Base-by-base conservation (phyloP, 2,888 invertebrate genomes). In the Flexamia atlantica region DNA sequence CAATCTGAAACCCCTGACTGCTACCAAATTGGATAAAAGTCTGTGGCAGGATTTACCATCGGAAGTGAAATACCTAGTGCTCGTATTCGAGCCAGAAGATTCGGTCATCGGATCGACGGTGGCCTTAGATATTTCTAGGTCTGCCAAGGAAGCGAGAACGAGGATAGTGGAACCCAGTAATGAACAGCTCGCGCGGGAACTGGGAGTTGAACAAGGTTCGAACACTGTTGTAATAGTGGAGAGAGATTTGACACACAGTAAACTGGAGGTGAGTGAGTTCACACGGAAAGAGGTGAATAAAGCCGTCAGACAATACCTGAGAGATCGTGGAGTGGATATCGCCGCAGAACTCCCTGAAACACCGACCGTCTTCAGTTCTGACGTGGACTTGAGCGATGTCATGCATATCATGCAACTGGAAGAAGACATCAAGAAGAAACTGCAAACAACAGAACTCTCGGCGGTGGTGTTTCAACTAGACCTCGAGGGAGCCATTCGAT, bases 401-500 rank as follows among this genome's bases (percentile, higher is more conserved):
- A 87, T 88, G 84, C 87, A 88, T 85, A 89, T 89, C 86, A 89
- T 88, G 76, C 87, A 90, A 70, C 87, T 88, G 53, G 88, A 90
- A 57, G 89, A 89, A 85, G 88, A 90, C 14, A 90, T 90, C 79
- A 88, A 88, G 86, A 89, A 89, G 88, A 86, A 84, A 76, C 74
- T 85, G 25, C 42, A 70, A 17, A 72, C 90, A 90, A 42, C 94
- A 95, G 60, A 46, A 2, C 74, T 84, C 14, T 74, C 81, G 12
- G n/a, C 68, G 89, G 90, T 92, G 5, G 92, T 98, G 0, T 97
- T 96, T 89, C 96, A 97, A 90, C 93, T 94, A 86, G 99, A 99
- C 90, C 90, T 99, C 84, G 97, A 98, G 90, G 96, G 95, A 88
- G 95, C 97, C 0, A 90, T 99, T n/a, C 93, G 94, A 87, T 96